phyloP scores from a whole-genome alignment of 2,888 invertebrate species.

The Cryptocephalus moraei region DNA sequence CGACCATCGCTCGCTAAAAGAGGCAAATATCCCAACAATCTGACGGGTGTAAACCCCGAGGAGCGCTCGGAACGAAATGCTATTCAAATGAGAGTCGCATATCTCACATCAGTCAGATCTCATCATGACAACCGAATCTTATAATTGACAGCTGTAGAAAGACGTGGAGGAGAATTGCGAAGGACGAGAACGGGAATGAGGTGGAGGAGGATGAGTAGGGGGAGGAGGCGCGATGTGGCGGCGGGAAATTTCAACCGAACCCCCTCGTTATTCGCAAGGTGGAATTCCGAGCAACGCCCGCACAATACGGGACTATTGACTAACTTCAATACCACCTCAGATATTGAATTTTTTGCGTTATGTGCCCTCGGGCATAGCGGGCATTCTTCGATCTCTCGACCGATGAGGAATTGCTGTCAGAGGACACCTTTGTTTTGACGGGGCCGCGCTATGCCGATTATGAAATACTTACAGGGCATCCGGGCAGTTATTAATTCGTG shows the following conservation, averaged over 20 bases:
- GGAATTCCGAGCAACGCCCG: conserved; percentile 17
- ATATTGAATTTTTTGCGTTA: conserved; percentile 35
- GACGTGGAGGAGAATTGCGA: no score
- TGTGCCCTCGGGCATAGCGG: conserved; percentile 27
- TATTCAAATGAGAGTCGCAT: conserved; percentile 29
- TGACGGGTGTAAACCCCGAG: no score
- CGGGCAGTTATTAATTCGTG: no score
- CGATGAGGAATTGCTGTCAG: conserved; percentile 34
- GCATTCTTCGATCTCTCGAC: conserved; percentile 25
- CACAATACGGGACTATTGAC: conserved; percentile 29
- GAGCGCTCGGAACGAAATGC: conserved; percentile 15
- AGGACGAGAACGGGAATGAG: no score
- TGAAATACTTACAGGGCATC: no score
- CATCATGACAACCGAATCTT: conserved; percentile 24
- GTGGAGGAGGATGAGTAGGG: no score
- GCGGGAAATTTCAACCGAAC: conserved; percentile 7
- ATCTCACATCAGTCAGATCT: conserved; percentile 28
- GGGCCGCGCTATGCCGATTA: no score
- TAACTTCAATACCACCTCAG: conserved; percentile 27
- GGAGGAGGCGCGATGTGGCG: conserved; percentile 11
- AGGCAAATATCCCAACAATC: no score
- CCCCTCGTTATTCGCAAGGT: conserved; percentile 7
- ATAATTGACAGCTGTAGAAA: conserved; percentile 31
- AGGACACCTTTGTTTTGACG: conserved; percentile 26
- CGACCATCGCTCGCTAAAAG: no score